Conservation (phyloP, 2,113 vertebrate species). For the Collichthys lucidus region DNA sequence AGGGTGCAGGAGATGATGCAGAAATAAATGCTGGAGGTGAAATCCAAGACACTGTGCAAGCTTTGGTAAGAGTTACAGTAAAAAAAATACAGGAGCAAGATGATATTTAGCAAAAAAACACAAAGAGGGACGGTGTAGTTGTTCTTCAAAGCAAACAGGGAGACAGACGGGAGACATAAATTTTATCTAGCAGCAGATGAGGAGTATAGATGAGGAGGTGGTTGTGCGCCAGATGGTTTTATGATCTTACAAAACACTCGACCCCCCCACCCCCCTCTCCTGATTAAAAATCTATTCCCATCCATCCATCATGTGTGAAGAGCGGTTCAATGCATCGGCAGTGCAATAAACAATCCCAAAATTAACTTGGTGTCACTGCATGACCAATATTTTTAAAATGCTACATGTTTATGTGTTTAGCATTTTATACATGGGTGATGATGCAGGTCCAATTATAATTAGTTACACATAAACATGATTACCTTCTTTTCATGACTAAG, state of each 20-base stretch:
- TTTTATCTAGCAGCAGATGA: slow-evolving; percentile 14
- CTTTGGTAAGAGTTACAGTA: neutral
- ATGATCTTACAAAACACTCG: slow-evolving; percentile 21
- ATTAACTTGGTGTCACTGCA: neutral
- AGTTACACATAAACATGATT: neutral
- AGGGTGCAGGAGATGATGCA: neutral
- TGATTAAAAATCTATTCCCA: slow-evolving; percentile 11
- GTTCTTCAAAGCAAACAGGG: slow-evolving; percentile 15
- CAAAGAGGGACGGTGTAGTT: neutral
- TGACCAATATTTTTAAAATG: slow-evolving; percentile 1
- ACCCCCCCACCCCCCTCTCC: neutral
- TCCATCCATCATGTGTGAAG: slow-evolving; percentile 22
- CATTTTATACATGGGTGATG: neutral
- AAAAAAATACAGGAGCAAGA: neutral
- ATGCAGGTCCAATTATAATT: neutral
- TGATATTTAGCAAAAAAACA: slow-evolving; percentile 1
- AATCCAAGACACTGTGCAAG: neutral
- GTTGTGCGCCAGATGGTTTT: slow-evolving; percentile 28
- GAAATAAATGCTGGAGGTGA: slow-evolving; percentile 6
- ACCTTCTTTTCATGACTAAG: neutral
- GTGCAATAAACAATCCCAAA: neutral
- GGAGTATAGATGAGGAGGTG: slow-evolving; percentile 31
- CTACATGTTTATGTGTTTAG: neutral
- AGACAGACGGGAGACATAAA: slow-evolving; percentile 9
- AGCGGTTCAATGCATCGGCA: slow-evolving; percentile 11